phyloP scores from a whole-genome alignment of 2,113 vertebrate genomes.

The Regulus satrapa region DNA sequence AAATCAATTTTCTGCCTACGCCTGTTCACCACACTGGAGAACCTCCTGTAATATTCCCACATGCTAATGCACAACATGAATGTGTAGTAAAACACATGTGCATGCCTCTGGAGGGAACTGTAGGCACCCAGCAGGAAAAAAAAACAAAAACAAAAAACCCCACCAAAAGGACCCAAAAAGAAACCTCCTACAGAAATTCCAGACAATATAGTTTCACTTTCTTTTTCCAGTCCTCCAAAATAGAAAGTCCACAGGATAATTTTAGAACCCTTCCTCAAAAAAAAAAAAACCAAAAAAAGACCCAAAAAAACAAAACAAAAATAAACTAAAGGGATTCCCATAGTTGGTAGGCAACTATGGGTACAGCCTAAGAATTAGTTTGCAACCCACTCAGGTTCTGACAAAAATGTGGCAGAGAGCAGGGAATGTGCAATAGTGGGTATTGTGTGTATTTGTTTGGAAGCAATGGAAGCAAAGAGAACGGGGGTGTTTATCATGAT shows the following conservation, averaged over 20 bases:
- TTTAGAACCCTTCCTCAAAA: neutral
- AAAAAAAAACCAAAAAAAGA: neutral
- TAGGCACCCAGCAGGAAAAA: neutral
- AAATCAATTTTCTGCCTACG: neutral
- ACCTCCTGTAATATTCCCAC: neutral
- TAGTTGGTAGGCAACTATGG: neutral
- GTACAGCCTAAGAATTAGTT: neutral
- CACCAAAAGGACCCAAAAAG: rapidly evolving
- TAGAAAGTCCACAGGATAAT: rapidly evolving
- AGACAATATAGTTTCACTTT: neutral
- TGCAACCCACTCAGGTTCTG: neutral
- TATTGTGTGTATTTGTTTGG: neutral
- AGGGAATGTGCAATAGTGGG: neutral
- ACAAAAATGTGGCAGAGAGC: neutral
- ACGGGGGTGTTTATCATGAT: neutral
- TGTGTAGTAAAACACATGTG: neutral
- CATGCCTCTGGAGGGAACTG: neutral
- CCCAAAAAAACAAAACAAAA: no score
- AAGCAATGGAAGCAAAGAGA: neutral
- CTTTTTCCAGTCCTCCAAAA: neutral
- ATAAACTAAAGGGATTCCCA: neutral
- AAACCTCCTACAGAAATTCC: neutral
- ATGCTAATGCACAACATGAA: neutral
- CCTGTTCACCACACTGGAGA: neutral
- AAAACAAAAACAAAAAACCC: neutral